These are phyloP conservation scores for Anastrepha ludens DNA, from an alignment of 1,140 invertebrate species.

Conservation along the genomic window DNA sequence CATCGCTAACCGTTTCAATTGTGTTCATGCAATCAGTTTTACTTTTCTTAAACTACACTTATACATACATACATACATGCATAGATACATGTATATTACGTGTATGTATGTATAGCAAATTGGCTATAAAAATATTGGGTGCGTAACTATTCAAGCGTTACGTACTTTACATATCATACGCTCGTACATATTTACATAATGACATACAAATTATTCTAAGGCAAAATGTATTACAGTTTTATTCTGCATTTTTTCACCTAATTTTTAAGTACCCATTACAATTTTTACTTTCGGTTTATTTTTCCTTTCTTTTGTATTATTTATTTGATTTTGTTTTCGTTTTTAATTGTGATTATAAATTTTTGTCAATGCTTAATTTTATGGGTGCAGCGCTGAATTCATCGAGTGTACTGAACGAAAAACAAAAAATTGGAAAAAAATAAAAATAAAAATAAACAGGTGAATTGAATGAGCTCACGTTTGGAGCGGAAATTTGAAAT, in stretches of 20 bases:
- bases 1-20: no score
- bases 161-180: neutral
- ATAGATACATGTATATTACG: neutral
- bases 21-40: no score
- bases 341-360: conserved; percentile 42
- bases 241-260: neutral
- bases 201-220: neutral
- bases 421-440: neutral
- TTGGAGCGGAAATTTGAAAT: conserved; percentile 28
- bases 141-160: conserved; percentile 34
- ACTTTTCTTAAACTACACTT: no score
- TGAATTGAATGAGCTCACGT: neutral
- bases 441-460: neutral
- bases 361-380: conserved; percentile 33
- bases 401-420: neutral
- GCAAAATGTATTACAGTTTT: neutral
- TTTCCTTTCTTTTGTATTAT: neutral
- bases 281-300: neutral
- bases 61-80: neutral
- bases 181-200: neutral
- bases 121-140: conserved; percentile 39
- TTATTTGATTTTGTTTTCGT: conserved; percentile 21
- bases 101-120: neutral
- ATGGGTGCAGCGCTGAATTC: conserved; percentile 1
- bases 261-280: neutral